Conservation (phyloP, 2,113 vertebrate genomes). For the Nannobrachium achirus region DNA sequence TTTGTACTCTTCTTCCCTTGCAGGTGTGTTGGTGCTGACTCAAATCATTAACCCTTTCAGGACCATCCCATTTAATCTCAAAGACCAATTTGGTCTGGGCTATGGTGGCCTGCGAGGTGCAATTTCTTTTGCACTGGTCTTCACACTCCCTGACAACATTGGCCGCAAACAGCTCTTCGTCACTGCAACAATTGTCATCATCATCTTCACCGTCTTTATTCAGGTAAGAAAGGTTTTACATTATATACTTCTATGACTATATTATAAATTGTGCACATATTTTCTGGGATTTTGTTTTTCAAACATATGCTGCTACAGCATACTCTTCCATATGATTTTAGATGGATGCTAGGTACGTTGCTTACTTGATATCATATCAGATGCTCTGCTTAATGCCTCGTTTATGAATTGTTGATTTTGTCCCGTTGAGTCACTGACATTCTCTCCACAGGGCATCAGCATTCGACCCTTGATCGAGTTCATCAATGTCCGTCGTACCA, state of each 20-base stretch:
- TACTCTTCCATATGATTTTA: too few relatives aligned
- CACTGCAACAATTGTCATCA: constrained; percentile 91
- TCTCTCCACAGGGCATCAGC: constrained; percentile 86
- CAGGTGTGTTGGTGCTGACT: constrained; percentile 93
- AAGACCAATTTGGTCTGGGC: constrained; percentile 96
- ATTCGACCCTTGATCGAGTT: constrained; percentile 94
- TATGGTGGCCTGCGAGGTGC: constrained; percentile 96
- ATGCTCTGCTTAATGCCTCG: too few relatives aligned
- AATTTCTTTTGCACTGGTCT: constrained; percentile 93
- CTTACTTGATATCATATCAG: too few relatives aligned
- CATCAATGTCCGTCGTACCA: constrained; percentile 92
- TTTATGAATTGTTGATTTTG: too few relatives aligned
- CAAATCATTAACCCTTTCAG: constrained; percentile 96
- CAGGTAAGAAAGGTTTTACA: constrained; percentile 77
- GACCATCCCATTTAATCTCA: constrained; percentile 91
- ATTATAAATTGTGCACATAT: too few relatives aligned
- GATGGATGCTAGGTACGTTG: too few relatives aligned
- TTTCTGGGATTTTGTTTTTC: too few relatives aligned
- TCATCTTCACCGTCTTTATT: constrained; percentile 96
- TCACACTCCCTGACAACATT: constrained; percentile 90
- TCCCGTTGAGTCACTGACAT: too few relatives aligned
- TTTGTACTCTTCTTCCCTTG: neutral
- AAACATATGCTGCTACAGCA: too few relatives aligned
- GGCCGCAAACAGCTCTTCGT: constrained; percentile 89
- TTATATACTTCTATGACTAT: too few relatives aligned